Evolutionary conservation across 2,888 invertebrate genomes (phyloP), one percentile per base, ranked within the genome.

Genomic region (Entomobrya multifasciata): DNA sequence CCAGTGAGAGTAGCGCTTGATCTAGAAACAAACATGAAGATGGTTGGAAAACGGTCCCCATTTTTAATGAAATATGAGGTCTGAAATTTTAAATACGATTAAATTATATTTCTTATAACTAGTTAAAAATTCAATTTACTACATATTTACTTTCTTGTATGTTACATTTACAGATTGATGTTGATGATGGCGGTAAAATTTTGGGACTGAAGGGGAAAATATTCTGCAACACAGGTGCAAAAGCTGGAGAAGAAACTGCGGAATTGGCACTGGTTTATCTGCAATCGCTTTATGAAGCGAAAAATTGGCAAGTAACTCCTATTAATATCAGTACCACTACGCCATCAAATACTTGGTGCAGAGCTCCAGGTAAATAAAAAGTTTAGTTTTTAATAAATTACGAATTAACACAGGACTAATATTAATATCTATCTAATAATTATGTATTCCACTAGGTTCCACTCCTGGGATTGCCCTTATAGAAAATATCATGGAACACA

Each of bases 1-100:
- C 96, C 97, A 0, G 95, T 96, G 94, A 67, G 96, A 22, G 94
- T 97, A 85, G 94, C 95, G 0, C 92, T 96, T 92, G 94, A 95
- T 27, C 93, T 97, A 79, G 95, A 95, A 91, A 94, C 95, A 22
- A 96, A 95, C 91, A 95, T 97, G 95, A 94, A 94, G 77, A 93
- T 94, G 10, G 91, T 95, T 0, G 96, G 97, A 0, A 96, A 95
- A 92, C 93, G 96, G 25, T 93, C 93, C 84, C 94, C 96, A 0
- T 93, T 93, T 67, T 94, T 93, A 11, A 93, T 94, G 10, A 94
- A 95, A 88, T 96, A 96, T 92, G 95, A 96, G 92, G 95, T 90
- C 20, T 15, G 4, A 74, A 25, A 20, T 27, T 49, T 27, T 49
- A 22, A 30, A 17, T 15, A 44, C 13, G 13, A n/a, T n/a, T n/a